A percentile compares a stretch with the other conserved stretches of the same genome.
phyloP scores from a whole-genome alignment of 2,888 invertebrate species.

The Cyrtodaria siliqua region DNA sequence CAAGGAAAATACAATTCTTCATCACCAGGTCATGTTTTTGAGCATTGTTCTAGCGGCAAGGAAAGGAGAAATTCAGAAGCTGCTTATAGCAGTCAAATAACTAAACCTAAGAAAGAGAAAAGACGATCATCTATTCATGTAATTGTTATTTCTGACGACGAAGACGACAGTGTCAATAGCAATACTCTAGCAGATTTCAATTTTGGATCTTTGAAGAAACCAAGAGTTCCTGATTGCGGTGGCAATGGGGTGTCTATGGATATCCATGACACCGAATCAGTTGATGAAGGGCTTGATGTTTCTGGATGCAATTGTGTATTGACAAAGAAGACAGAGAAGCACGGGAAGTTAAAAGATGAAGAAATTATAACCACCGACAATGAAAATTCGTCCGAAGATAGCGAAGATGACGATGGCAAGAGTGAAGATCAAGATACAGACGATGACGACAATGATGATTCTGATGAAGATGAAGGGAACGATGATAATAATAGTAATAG shows the following conservation, averaged over 20 bases:
- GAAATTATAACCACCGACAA: slow-evolving; percentile 10
- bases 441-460: slow-evolving; percentile 13
- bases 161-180: not conserved
- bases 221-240: no score
- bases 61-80: no score
- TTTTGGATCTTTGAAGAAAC: slow-evolving; percentile 13
- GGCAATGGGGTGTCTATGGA: no score
- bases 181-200: slow-evolving; percentile 11
- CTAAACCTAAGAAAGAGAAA: not conserved
- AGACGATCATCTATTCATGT: not conserved
- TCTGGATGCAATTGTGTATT: no score
- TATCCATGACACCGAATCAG: no score
- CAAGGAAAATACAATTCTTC: no score
- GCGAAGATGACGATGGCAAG: slow-evolving; percentile 7
- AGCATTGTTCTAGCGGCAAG: no score
- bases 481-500: not conserved
- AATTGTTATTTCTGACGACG: slow-evolving; percentile 31
- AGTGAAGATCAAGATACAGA: not conserved
- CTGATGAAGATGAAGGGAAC: slow-evolving; percentile 4
- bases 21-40: no score
- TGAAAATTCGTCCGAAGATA: not conserved
- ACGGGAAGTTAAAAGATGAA: no score
- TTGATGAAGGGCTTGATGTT: no score
- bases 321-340: no score
- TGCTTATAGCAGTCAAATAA: not conserved